A percentile compares a stretch with the other conserved stretches of the same genome.
Conservation (phyloP, 2,113 vertebrate genomes). For the Gobio gobio region DNA sequence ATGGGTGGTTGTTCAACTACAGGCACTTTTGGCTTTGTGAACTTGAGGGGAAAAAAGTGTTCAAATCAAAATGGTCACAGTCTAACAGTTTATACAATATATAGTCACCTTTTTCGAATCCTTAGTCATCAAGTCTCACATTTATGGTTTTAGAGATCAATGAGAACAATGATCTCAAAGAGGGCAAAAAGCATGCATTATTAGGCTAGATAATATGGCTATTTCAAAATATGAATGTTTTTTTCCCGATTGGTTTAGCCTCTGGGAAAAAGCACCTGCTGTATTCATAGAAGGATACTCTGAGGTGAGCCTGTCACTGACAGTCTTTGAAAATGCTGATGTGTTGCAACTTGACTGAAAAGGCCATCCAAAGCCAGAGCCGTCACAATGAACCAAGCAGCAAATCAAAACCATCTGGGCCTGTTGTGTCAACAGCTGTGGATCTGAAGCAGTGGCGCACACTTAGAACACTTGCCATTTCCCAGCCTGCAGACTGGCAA, state of each 20-base stretch:
- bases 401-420: slow-evolving; percentile 39
- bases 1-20: no score
- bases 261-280: background rate
- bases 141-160: background rate
- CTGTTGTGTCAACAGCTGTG: slow-evolving; percentile 43
- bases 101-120: background rate
- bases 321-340: background rate
- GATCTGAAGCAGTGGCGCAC: background rate
- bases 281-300: background rate
- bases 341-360: background rate
- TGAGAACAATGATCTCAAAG: background rate
- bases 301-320: background rate
- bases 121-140: background rate
- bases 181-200: background rate
- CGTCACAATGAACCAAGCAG: slow-evolving; percentile 6
- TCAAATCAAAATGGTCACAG: no score
- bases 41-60: no score
- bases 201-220: background rate
- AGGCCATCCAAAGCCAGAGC: slow-evolving; percentile 22
- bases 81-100: no score
- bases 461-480: background rate
- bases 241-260: background rate
- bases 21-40: no score
- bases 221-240: background rate
- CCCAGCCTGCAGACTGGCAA: background rate